Evolutionary conservation across 2,888 invertebrate species (phyloP).

Genomic region (Pseudoips prasinana): DNA sequence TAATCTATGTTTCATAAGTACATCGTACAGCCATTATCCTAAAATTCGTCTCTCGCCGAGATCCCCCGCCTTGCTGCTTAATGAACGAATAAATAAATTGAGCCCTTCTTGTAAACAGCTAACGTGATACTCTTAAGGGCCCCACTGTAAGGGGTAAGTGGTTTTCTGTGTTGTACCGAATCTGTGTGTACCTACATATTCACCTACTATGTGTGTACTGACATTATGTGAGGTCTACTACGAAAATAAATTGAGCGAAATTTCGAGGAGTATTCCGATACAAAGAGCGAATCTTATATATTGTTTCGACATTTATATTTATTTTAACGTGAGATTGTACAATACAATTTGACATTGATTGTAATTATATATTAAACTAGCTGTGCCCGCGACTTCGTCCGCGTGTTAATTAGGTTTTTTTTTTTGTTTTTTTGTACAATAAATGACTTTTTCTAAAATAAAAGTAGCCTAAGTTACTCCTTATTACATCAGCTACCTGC

Average conservation of each 20-base stretch:
- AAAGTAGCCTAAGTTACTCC: too few species aligned
- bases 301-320: too few species aligned
- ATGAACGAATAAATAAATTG: conserved; percentile 81
- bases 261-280: conserved; percentile 27
- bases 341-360: too few species aligned
- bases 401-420: too few species aligned
- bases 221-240: conserved; percentile 50
- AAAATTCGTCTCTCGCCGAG: conserved; percentile 73
- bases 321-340: too few species aligned
- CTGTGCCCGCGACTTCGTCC: too few species aligned
- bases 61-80: conserved; percentile 69
- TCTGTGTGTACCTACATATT: conserved; percentile 46
- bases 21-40: conserved; percentile 65
- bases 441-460: too few species aligned
- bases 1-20: conserved; percentile 45
- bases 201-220: conserved; percentile 36
- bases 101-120: conserved; percentile 74
- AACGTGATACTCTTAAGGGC: conserved; percentile 62
- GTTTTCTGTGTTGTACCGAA: conserved; percentile 77
- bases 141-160: conserved; percentile 79
- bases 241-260: conserved; percentile 23
- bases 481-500: too few species aligned
- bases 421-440: too few species aligned
- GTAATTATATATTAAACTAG: too few species aligned
- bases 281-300: conserved; percentile 12